Percentiles rank a stretch among this genome's conserved stretches.
Conservation (phyloP, 2,113 vertebrate genomes). For the Pholis gunnellus region DNA sequence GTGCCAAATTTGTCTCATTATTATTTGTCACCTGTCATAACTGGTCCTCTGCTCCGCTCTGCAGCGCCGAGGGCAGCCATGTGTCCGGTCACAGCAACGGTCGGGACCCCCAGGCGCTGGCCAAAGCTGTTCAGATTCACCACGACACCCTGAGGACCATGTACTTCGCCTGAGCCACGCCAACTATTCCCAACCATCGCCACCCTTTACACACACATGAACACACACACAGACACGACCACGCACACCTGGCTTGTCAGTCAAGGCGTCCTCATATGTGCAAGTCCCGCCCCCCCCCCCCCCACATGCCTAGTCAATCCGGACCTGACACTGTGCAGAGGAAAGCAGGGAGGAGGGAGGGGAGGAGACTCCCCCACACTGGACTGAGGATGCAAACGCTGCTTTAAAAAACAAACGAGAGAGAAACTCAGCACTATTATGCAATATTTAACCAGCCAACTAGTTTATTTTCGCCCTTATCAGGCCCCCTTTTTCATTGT, state of each 20-base stretch:
- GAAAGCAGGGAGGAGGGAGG: constrained; percentile 81
- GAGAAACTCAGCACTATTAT: constrained; percentile 95
- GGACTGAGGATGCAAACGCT: constrained; percentile 82
- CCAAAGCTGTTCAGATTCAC: constrained; percentile 99
- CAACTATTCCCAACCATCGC: constrained; percentile 43
- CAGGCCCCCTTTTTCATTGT: constrained; percentile 71
- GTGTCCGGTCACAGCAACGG: constrained; percentile 99
- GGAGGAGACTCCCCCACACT: constrained; percentile 72
- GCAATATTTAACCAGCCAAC: constrained; percentile 99
- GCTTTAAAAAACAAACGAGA: constrained; percentile 78
- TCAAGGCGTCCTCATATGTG: constrained; percentile 86
- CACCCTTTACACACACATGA: constrained; percentile 75
- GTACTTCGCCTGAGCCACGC: constrained; percentile 95
- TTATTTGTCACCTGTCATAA: not conserved
- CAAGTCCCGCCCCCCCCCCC: constrained; percentile 68
- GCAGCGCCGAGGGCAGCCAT: constrained; percentile 99
- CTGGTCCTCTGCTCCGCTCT: not conserved
- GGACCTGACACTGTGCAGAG: constrained; percentile 89
- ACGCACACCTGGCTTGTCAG: constrained; percentile 73
- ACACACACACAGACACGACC: constrained; percentile 73
- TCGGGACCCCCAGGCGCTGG: constrained; percentile 97
- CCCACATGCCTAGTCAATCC: constrained; percentile 82
- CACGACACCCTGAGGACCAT: constrained; percentile 99
- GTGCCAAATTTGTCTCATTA: not conserved
- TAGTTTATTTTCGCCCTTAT: constrained; percentile 78